Conservation (phyloP, 2,113 vertebrate species). For the Paracanthobrama guichenoti region DNA sequence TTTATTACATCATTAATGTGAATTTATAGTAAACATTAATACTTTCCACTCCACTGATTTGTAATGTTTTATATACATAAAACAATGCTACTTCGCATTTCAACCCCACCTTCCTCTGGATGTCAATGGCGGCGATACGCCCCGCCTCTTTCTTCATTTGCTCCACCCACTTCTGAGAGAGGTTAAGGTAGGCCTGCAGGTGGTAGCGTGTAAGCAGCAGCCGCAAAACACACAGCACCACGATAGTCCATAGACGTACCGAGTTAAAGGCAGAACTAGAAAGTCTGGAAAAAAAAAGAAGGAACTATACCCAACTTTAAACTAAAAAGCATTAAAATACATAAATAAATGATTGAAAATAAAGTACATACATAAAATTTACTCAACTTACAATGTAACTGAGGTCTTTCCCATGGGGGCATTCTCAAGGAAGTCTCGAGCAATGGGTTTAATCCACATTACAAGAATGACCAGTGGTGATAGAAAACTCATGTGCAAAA, state of each 20-base stretch:
- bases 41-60: background rate
- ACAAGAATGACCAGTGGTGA: slow-evolving; percentile 84
- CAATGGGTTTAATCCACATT: slow-evolving; percentile 90
- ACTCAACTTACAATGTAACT: slow-evolving; percentile 79
- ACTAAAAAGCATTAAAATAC: background rate
- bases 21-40: background rate
- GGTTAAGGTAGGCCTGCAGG: slow-evolving; percentile 92
- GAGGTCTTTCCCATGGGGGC: slow-evolving; percentile 80
- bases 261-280: slow-evolving; percentile 81
- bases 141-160: slow-evolving; percentile 88
- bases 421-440: slow-evolving; percentile 86
- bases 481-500: slow-evolving; percentile 87
- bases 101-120: slow-evolving; percentile 84
- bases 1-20: background rate
- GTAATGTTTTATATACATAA: background rate
- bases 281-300: slow-evolving; percentile 73
- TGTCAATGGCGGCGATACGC: slow-evolving; percentile 84
- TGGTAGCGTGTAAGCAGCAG: slow-evolving; percentile 81
- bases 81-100: background rate
- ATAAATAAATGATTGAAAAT: background rate
- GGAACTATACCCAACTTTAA: background rate
- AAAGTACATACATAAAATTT: background rate
- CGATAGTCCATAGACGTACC: slow-evolving; percentile 83
- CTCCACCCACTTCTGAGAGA: slow-evolving; percentile 87
- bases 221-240: slow-evolving; percentile 80